A percentile compares a stretch with the other conserved stretches of the same genome.
These are phyloP conservation scores for Propithecus perrieri DNA, from an alignment of 2,797 vertebrate species.

Conservation along the genomic window DNA sequence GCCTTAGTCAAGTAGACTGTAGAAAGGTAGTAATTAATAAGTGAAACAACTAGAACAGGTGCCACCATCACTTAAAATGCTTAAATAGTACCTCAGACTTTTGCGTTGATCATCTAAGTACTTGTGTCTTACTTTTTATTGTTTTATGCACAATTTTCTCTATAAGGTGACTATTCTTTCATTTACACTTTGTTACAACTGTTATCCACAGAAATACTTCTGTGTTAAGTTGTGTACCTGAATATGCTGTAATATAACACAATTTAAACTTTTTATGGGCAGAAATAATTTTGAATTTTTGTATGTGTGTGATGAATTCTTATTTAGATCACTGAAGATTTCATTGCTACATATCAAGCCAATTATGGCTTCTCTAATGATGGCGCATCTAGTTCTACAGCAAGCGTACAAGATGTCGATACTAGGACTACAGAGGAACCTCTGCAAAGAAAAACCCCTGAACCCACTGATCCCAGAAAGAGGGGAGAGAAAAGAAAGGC, in stretches of 20 bases:
- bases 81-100: not conserved
- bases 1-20: not conserved
- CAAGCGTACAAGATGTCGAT: constrained; percentile 61
- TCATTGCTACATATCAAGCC: constrained; percentile 95
- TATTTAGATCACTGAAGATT: constrained; percentile 95
- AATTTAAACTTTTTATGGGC: not conserved
- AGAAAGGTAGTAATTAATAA: constrained; percentile 37
- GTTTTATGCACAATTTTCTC: not conserved
- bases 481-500: constrained; percentile 95
- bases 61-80: constrained; percentile 3
- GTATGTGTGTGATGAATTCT: not conserved
- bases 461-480: constrained; percentile 82
- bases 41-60: constrained; percentile 12
- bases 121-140: not conserved
- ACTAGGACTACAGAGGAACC: constrained; percentile 74
- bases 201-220: not conserved
- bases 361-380: constrained; percentile 94
- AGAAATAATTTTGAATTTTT: constrained; percentile 30
- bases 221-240: not conserved
- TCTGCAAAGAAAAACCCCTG: constrained; percentile 72
- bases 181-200: not conserved
- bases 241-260: not conserved
- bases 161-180: not conserved
- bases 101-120: not conserved
- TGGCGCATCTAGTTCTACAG: constrained; percentile 81